Conservation (phyloP, 2,797 vertebrate genomes). For the Lacerta bilineata region DNA sequence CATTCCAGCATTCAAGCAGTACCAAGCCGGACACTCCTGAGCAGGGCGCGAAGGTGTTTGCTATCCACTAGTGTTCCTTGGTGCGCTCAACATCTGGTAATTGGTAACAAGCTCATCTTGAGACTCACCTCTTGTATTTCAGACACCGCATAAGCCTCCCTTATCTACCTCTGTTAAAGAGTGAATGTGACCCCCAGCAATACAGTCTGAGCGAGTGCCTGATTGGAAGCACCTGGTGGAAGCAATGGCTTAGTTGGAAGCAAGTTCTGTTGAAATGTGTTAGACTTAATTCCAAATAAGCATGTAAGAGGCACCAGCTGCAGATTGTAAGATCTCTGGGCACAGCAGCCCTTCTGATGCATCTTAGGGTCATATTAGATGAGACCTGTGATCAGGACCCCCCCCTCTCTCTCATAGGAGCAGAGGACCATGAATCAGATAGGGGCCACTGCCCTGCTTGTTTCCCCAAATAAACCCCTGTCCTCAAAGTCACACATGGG, state of each 20-base stretch:
- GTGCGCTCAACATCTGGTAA: not conserved
- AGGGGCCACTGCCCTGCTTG: no score
- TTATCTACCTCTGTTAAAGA: not conserved
- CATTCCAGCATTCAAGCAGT: not conserved
- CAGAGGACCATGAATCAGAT: no score
- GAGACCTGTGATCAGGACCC: not conserved
- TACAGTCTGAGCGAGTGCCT: not conserved
- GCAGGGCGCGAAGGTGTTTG: no score
- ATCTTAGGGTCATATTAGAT: not conserved
- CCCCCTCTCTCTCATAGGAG: no score
- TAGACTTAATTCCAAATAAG: not conserved
- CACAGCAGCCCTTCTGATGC: no score
- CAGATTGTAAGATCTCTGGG: not conserved
- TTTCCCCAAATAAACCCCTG: no score
- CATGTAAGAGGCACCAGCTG: not conserved
- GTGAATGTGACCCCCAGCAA: not conserved
- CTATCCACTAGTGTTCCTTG: not conserved
- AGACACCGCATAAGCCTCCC: no score
- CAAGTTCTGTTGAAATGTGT: not conserved
- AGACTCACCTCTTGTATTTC: not conserved
- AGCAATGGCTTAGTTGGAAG: not conserved
- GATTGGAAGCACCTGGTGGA: not conserved
- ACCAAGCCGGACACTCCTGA: not conserved
- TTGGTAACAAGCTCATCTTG: not conserved
- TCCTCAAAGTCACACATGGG: no score